Conservation (phyloP, 2,113 vertebrate genomes). For the Phalacrocorax pelagicus region DNA sequence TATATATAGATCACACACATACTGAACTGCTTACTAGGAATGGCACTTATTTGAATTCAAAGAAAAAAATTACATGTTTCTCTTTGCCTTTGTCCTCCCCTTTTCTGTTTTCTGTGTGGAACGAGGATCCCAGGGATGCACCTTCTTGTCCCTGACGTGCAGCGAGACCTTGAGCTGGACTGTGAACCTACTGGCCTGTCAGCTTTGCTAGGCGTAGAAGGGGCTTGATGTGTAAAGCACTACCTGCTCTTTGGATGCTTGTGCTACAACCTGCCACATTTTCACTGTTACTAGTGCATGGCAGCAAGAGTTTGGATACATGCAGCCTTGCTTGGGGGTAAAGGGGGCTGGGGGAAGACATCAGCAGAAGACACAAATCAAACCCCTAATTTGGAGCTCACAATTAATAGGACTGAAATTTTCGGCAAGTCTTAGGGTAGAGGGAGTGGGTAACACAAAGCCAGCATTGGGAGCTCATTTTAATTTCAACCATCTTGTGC, state of each 20-base stretch:
- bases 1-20: neutral
- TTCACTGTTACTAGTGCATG: neutral
- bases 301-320: neutral
- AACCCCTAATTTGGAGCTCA: neutral
- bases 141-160: neutral
- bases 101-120: neutral
- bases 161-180: neutral
- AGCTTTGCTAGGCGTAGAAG: neutral
- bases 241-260: neutral
- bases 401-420: slow-evolving; percentile 1
- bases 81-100: neutral
- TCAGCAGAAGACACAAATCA: neutral
- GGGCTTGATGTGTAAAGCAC: neutral
- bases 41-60: neutral
- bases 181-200: neutral
- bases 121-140: neutral
- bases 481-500: slow-evolving; percentile 58
- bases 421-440: slow-evolving; percentile 1
- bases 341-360: neutral
- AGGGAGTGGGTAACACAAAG: neutral
- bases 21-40: neutral
- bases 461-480: slow-evolving; percentile 41
- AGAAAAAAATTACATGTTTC: neutral
- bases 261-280: neutral
- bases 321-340: neutral